Evolutionary conservation across 2,888 invertebrate species (phyloP), one percentile per base, ranked within the genome.

Genomic region (Blera fallax): DNA sequence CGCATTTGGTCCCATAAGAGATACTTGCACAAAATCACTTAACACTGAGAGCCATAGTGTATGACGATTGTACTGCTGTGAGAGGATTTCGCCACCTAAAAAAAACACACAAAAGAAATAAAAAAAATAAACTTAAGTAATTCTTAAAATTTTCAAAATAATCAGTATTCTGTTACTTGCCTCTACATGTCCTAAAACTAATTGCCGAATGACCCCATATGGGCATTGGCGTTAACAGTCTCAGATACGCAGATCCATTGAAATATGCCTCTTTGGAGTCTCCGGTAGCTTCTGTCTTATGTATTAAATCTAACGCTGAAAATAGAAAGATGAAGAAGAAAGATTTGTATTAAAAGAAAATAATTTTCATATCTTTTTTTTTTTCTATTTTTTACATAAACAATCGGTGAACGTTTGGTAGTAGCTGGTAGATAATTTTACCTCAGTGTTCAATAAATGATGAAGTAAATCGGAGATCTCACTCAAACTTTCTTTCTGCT

Each of bases 131-230:
- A 5, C 7, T 34, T 10, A n/a, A 16, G 24, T 24, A 24, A 21
- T 43, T 54, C 24, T 24, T 6, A 34, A 14, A 7, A 48, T 10
- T 48, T 48, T 7, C 3, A 24, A 21, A 10, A n/a, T 14, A 50
- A 77, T 43, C 11, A 32, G n/a, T 21, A 16, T 52, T 18, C 40
- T 11, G 43, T 24, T 70, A 14, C 45, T 92, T 90, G 96, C 96
- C 96, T 88, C 94, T 94, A 92, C 97, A 97, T 5, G 96, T 96
- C 88, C 96, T 94, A 92, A 96, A 97, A 92, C 96, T 96, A 88
- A 97, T 94, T 27, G 97, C 97, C 87, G 96, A 96, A 89, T 96
- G 96, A 90, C 95, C 94, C 91, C 95, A 95, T 89, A 97, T 94
- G 78, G 96, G 95, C 90, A 97, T 94, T 74, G 96, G 95, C 82